Evolutionary conservation across 1,140 invertebrate species (phyloP).

Genomic region (Stegodyphus mimosarum): DNA sequence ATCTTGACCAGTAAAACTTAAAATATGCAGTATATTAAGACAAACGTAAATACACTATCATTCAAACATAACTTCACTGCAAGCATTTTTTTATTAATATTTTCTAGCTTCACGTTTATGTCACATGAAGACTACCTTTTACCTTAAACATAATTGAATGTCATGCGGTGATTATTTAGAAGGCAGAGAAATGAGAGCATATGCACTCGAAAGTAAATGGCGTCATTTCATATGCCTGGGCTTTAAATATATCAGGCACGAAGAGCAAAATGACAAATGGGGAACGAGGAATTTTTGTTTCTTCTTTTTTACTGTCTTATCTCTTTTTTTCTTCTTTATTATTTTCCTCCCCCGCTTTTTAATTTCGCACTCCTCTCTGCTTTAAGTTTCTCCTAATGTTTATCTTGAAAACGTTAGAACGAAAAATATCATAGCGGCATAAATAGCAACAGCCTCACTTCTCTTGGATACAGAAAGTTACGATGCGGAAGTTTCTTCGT

Average conservation of each 20-base stretch:
- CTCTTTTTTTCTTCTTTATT: constrained; percentile 2
- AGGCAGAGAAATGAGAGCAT: neutral
- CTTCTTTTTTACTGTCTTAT: neutral
- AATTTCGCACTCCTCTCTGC: constrained; percentile 1
- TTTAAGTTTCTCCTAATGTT: constrained; percentile 3
- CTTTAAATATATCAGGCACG: constrained; percentile 26
- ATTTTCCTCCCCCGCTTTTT: neutral
- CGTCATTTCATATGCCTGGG: constrained; percentile 25
- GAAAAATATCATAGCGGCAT: constrained; percentile 18
- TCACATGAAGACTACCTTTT: no score
- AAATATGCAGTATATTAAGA: no score
- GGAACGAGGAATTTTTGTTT: neutral
- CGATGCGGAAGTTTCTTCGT: no score
- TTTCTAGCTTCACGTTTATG: no score
- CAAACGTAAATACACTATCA: no score
- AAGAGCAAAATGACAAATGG: constrained; percentile 6
- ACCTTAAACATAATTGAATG: no score
- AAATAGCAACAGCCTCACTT: constrained; percentile 22
- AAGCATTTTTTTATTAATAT: no score
- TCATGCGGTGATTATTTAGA: constrained; percentile 13
- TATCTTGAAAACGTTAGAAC: constrained; percentile 31
- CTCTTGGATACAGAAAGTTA: neutral
- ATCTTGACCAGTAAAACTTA: no score
- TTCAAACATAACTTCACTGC: no score
- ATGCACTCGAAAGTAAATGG: neutral